These are phyloP conservation scores for Eolophus roseicapilla DNA, from an alignment of 2,113 vertebrate species.

Conservation along the genomic window DNA sequence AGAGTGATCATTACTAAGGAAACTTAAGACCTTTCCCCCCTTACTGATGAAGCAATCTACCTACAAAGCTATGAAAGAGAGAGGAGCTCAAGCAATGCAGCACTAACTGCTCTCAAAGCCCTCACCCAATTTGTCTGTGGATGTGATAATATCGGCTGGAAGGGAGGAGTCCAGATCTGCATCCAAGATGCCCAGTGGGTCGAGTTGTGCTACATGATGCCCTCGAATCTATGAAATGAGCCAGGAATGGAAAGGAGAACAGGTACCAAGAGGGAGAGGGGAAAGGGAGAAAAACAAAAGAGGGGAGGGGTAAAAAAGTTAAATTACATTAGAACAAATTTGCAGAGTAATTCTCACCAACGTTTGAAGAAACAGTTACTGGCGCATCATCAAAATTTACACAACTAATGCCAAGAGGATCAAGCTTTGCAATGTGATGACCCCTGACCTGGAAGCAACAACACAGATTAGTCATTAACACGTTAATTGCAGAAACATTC, in stretches of 20 bases:
- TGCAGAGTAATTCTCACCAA: slow-evolving; percentile 88
- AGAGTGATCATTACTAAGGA: slow-evolving; percentile 77
- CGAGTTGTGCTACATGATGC: slow-evolving; percentile 99
- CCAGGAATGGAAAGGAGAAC: slow-evolving; percentile 52
- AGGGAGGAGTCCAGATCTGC: slow-evolving; percentile 98
- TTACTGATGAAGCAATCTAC: slow-evolving; percentile 53
- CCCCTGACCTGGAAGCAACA: slow-evolving; percentile 90
- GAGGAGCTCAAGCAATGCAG: slow-evolving; percentile 77
- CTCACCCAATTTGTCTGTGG: slow-evolving; percentile 99
- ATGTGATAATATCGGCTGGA: slow-evolving; percentile 97
- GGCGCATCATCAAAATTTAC: slow-evolving; percentile 94
- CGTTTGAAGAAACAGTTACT: slow-evolving; percentile 86
- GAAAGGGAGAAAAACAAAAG: slow-evolving; percentile 69
- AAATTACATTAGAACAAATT: slow-evolving; percentile 76
- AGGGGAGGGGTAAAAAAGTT: slow-evolving; percentile 77
- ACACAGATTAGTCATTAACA: slow-evolving; percentile 74
- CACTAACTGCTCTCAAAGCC: slow-evolving; percentile 73
- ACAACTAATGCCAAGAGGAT: slow-evolving; percentile 96
- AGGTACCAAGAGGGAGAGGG: neutral
- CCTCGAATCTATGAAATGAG: slow-evolving; percentile 93
- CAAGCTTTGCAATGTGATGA: slow-evolving; percentile 94
- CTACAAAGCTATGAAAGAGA: slow-evolving; percentile 66
- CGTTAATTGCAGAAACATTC: neutral
- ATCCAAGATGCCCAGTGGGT: slow-evolving; percentile 99
- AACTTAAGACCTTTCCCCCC: slow-evolving; percentile 74